These are phyloP conservation scores for Gorsachius magnificus DNA, from an alignment of 2,797 vertebrate genomes.

Conservation along the genomic window DNA sequence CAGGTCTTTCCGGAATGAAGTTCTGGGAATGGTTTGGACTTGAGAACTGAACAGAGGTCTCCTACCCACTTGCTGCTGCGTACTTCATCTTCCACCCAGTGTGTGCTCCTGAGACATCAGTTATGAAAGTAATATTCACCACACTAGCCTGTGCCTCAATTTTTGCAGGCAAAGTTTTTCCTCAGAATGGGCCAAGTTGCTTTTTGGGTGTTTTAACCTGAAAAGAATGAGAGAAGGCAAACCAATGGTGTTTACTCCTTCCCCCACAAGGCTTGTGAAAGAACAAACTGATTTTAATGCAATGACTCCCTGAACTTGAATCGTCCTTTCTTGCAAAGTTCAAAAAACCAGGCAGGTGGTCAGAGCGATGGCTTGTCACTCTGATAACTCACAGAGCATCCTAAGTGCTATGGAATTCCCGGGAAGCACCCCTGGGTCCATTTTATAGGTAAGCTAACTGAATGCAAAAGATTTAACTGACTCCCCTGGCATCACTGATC, in stretches of 20 bases:
- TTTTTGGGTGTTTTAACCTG: conserved; percentile 79
- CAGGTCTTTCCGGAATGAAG: not conserved
- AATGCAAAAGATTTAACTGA: not conserved
- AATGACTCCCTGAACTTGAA: not conserved
- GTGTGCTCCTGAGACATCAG: conserved; percentile 79
- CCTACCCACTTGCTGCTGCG: conserved; percentile 65
- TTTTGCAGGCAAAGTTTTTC: conserved; percentile 69
- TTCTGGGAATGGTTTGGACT: not conserved
- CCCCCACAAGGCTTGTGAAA: not conserved
- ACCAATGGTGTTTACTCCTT: not conserved
- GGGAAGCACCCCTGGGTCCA: not conserved
- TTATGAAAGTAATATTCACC: conserved; percentile 76
- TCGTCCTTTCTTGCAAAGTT: not conserved
- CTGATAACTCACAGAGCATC: not conserved
- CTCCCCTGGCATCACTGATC: not conserved
- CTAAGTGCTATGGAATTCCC: not conserved
- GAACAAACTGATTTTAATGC: not conserved
- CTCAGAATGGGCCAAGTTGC: conserved; percentile 83
- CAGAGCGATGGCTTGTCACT: not conserved
- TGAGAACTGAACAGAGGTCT: not conserved
- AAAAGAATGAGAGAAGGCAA: not conserved
- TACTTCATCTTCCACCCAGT: conserved; percentile 86
- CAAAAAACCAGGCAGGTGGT: not conserved
- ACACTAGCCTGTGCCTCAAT: conserved; percentile 80
- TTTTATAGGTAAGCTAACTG: not conserved